Conservation (phyloP, 1,140 invertebrate species). For the Drosophila lowei region DNA sequence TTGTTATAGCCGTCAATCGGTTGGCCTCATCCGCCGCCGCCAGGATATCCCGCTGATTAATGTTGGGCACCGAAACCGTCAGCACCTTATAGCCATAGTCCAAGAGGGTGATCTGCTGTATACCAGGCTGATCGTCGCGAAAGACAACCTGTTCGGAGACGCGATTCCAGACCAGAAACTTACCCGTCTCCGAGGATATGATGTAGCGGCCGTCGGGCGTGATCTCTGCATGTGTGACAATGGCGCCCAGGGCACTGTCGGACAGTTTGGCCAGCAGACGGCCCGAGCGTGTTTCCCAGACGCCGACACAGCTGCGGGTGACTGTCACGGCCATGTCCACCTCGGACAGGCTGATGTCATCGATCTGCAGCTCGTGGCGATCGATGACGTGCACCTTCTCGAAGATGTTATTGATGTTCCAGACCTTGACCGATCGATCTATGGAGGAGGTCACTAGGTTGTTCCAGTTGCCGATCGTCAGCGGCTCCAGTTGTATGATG, state of each 20-base stretch:
- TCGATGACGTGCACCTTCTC: conserved; percentile 98
- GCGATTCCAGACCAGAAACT: conserved; percentile 96
- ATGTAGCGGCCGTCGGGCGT: conserved; percentile 93
- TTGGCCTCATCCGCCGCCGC: conserved; percentile 83
- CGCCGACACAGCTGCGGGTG: conserved; percentile 95
- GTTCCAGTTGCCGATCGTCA: conserved; percentile 95
- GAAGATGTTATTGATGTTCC: conserved; percentile 99
- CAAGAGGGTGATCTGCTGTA: conserved; percentile 93
- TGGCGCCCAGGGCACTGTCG: conserved; percentile 95
- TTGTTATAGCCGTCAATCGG: conserved; percentile 86
- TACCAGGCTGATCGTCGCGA: conserved; percentile 92
- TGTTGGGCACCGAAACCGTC: conserved; percentile 89
- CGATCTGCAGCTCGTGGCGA: conserved; percentile 97
- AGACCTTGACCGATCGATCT: conserved; percentile 98
- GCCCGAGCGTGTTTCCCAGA: conserved; percentile 96
- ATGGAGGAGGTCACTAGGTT: conserved; percentile 98
- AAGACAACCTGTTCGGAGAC: conserved; percentile 91
- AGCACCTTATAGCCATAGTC: conserved; percentile 93
- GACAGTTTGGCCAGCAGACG: conserved; percentile 93
- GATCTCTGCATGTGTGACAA: conserved; percentile 95
- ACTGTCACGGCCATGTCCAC: conserved; percentile 92
- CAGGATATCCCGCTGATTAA: conserved; percentile 83
- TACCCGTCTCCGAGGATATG: conserved; percentile 95
- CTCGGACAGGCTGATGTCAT: conserved; percentile 92
- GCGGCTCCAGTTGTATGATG: conserved; percentile 94